Evolutionary conservation across 2,888 invertebrate species (phyloP).

Genomic region (Pimpla rufipes): DNA sequence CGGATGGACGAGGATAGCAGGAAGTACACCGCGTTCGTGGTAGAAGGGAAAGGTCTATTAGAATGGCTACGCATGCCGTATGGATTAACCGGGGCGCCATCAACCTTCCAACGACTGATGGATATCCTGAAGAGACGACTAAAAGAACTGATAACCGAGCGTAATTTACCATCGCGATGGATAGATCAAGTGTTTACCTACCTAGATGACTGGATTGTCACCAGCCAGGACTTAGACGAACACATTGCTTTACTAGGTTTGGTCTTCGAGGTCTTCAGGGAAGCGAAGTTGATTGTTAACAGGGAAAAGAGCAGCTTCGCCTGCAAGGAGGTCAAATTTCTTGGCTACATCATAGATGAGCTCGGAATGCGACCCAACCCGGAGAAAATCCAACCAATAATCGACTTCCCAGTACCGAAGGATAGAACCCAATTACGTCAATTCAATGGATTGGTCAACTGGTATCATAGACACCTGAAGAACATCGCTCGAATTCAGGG

Average conservation of each 20-base stretch:
- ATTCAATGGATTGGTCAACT: constrained; percentile 59
- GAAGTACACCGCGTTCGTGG: constrained; percentile 37
- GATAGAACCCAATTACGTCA: constrained; percentile 51
- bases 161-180: constrained; percentile 26
- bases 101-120: background rate
- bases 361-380: constrained; percentile 45
- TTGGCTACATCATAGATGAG: constrained; percentile 49
- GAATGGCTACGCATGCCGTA: constrained; percentile 34
- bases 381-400: constrained; percentile 43
- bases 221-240: constrained; percentile 18
- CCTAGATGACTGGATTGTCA: constrained; percentile 39
- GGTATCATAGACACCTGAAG: constrained; percentile 60
- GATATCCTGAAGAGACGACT: constrained; percentile 39
- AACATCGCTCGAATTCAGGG: constrained; percentile 56
- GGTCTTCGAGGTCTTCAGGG: constrained; percentile 21
- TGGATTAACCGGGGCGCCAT: background rate
- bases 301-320: constrained; percentile 37
- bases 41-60: constrained; percentile 46
- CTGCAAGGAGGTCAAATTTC: constrained; percentile 50
- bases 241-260: constrained; percentile 12
- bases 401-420: constrained; percentile 20
- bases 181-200: constrained; percentile 34
- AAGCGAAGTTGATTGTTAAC: constrained; percentile 28
- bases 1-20: constrained; percentile 40
- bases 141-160: constrained; percentile 36